Base-by-base conservation (phyloP, 2,113 vertebrate species). In the Balaeniceps rex region DNA sequence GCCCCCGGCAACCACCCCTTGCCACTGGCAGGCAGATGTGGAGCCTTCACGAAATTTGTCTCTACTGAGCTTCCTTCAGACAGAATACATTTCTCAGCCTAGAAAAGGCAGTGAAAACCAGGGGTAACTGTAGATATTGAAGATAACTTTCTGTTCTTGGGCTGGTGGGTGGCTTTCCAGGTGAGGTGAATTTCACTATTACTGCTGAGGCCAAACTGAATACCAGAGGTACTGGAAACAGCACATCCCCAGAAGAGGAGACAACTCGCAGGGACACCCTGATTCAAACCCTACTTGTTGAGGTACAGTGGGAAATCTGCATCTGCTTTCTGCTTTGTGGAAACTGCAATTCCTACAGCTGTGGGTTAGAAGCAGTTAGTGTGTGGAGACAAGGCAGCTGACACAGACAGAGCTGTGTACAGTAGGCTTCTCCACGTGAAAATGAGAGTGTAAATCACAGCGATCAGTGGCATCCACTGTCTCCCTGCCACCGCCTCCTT, bases 151-250 rank as follows among this genome's bases (percentile, higher is more conserved):
- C 2, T 80, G 81, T 88, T 80, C 57, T 75, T 83, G 63, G 38
- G 14, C 28, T 90, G 74, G 6, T 88, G 91, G 38, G 9, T 69
- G 83, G 14, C 64, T 96, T 97, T 97, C 61, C 83, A 98, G 98
- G 98, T 42, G 89, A 96, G 36, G 78, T 98, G 69, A 97, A 97
- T 46, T 94, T 98, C 4, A 81, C 80, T 0, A 28, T 97, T 63
- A 96, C 96, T 51, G 98, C 97, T 51, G 93, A 98, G 74, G 95
- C 98, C 85, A 97, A 66, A 80, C 23, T 15, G 68, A 90, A 22
- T 22, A 64, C 42, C 16, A 9, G 10, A 79, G 18, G 5, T 16
- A 11, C 22, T 63, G 76, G 29, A 34, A 72, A 79, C 34, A 46
- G 26, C 36, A 40, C 69, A 28, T 25, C 28, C 8, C 11, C 84